These are phyloP conservation scores for Seira musarum DNA, from an alignment of 2,888 invertebrate genomes.

Conservation along the genomic window DNA sequence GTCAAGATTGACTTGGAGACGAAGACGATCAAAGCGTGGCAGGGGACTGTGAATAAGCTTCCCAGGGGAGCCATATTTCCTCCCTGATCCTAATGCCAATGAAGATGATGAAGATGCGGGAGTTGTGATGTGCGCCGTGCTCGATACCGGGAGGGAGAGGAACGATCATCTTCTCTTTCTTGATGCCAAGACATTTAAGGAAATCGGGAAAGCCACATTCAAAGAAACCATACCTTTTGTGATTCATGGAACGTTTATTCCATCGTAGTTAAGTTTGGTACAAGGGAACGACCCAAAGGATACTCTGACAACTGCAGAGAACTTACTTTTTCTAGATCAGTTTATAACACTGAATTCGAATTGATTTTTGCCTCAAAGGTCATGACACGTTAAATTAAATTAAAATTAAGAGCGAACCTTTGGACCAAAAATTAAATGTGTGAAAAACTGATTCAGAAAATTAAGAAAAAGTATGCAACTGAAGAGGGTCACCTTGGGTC, in stretches of 20 bases:
- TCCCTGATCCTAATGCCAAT: slow-evolving; percentile 72
- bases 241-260: slow-evolving; percentile 70
- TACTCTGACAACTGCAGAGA: too few relatives aligned
- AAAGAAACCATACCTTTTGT: slow-evolving; percentile 70
- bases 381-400: too few relatives aligned
- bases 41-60: slow-evolving; percentile 64
- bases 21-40: slow-evolving; percentile 57
- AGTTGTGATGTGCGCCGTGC: slow-evolving; percentile 70
- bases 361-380: too few relatives aligned
- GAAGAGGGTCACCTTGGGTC: too few relatives aligned
- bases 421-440: too few relatives aligned
- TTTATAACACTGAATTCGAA: too few relatives aligned
- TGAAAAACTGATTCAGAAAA: too few relatives aligned
- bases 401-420: too few relatives aligned
- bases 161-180: slow-evolving; percentile 71
- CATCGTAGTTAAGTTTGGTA: too few relatives aligned
- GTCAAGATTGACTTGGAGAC: slow-evolving; percentile 64
- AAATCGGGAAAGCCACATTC: slow-evolving; percentile 72
- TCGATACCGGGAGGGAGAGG: slow-evolving; percentile 69
- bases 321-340: too few relatives aligned
- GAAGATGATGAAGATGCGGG: slow-evolving; percentile 73
- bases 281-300: too few relatives aligned
- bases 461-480: too few relatives aligned
- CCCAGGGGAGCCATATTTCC: slow-evolving; percentile 74
- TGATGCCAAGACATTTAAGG: slow-evolving; percentile 72